phyloP scores from a whole-genome alignment of 2,113 vertebrate genomes.

The Tragelaphus scriptus region DNA sequence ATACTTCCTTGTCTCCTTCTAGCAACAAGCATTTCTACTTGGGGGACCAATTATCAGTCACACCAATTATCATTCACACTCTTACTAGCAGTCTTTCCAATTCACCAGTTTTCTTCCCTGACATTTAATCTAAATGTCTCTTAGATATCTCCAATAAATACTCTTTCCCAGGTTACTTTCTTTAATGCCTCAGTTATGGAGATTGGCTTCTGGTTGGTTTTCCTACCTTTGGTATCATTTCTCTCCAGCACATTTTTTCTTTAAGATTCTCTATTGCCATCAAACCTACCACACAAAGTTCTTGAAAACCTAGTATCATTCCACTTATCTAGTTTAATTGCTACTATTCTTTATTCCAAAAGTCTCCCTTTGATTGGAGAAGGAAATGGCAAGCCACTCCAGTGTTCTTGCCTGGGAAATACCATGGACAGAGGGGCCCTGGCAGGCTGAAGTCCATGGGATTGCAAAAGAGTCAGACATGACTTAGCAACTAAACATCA shows the following conservation, averaged over 20 bases:
- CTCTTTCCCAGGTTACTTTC: neutral
- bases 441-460: neutral
- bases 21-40: constrained; percentile 10
- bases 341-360: neutral
- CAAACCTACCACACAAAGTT: neutral
- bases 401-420: neutral
- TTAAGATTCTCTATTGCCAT: neutral
- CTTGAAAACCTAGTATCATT: neutral
- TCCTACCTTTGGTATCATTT: neutral
- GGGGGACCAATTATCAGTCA: neutral
- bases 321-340: neutral
- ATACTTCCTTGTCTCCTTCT: constrained; percentile 3
- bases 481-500: neutral
- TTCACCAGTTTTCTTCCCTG: neutral
- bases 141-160: neutral
- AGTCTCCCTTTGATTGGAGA: neutral
- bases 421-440: neutral
- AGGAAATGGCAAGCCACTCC: neutral
- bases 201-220: neutral
- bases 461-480: neutral
- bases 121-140: neutral
- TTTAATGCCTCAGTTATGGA: neutral
- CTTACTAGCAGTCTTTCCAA: neutral
- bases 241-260: neutral
- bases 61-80: neutral